Evolutionary conservation across 2,113 vertebrate species (phyloP), one percentile per base, ranked within the genome.

Genomic region (Gymnocephalus cernua): DNA sequence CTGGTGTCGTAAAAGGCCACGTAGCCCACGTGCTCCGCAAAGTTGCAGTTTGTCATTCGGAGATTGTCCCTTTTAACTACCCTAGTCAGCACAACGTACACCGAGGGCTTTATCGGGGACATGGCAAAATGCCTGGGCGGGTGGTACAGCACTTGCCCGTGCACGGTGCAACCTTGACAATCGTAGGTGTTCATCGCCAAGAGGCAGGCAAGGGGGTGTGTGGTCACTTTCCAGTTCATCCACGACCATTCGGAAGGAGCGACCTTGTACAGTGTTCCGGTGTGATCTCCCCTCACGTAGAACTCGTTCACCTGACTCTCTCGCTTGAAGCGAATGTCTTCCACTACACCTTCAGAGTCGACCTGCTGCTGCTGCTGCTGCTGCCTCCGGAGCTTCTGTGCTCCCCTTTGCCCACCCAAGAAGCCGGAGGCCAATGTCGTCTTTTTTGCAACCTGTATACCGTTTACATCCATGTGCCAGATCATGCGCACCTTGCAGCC

Each of bases 41-140:
- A 71, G n/a, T 57, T 74, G 14, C 71, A 74, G 45, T 74, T 74
- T 5, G 71, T 74, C 58, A 74, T 74, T 47, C 62, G 57, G 2
- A 74, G 25, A 10, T 62, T 58, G 11, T 51, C 58, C 18, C 71
- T 50, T 13, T 5, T 23, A 16, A 50, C 8, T 16, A 74, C 71
- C 4, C 71, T 50, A 11, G 25, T 74, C 10, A 74, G 71, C 18
- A 23, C 71, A 3, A 74, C 71, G 12, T 74, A 74, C 44, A 74
- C 58, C 0, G 71, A 74, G 1, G 58, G 57, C 16, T 74, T 74
- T 48, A 74, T 59, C 3, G 71, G 71, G 1, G 71, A 62, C 71
- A 74, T 74, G 3, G 9, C 0, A 0, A 62, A 74, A 23, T 38
- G 3, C 13, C 4, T n/a, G 19, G 70, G 70, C 3, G 70, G 70